These are phyloP conservation scores for Potamarius usumacintae DNA, from an alignment of 2,113 vertebrate genomes.

Conservation along the genomic window DNA sequence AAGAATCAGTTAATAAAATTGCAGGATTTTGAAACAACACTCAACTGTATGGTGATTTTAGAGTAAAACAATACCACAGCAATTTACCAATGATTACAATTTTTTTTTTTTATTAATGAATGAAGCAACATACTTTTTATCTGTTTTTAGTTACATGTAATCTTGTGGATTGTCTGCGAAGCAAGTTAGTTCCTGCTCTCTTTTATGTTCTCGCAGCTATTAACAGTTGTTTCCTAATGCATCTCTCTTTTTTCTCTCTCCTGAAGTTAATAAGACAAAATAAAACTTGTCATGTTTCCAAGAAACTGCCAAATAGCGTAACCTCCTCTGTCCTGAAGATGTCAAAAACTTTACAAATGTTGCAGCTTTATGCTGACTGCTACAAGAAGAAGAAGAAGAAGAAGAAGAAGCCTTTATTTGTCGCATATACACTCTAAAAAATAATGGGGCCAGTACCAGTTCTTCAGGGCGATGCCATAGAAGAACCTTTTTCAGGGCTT, in stretches of 20 bases:
- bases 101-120: neutral
- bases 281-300: neutral
- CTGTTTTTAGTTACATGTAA: neutral
- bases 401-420: neutral
- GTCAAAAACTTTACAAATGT: neutral
- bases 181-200: neutral
- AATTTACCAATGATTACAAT: neutral
- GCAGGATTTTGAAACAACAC: neutral
- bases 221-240: neutral
- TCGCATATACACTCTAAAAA: too few species aligned
- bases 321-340: neutral
- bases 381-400: neutral
- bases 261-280: neutral
- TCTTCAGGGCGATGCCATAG: too few species aligned
- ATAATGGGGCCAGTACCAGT: too few species aligned
- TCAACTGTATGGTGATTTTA: neutral
- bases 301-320: too few species aligned
- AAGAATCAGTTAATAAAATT: neutral
- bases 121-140: neutral
- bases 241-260: neutral
- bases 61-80: neutral
- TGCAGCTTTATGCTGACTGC: neutral
- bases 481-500: too few species aligned
- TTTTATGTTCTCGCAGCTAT: neutral
- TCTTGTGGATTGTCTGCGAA: neutral